These are phyloP conservation scores for Capromys pilorides DNA, from an alignment of 2,797 vertebrate species.

Conservation along the genomic window DNA sequence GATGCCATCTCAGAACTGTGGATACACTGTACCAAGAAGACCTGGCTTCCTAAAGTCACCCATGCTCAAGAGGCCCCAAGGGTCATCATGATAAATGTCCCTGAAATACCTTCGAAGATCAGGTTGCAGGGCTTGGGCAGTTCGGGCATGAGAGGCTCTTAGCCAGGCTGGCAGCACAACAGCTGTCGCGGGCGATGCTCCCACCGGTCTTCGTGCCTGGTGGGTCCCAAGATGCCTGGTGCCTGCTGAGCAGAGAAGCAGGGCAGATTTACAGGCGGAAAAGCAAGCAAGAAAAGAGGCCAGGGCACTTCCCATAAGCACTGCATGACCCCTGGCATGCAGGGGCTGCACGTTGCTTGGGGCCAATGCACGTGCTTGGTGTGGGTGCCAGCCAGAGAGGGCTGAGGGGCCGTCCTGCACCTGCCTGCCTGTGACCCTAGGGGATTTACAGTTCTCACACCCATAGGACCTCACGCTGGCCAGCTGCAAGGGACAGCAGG, in stretches of 20 bases:
- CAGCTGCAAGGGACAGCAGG: slow-evolving; percentile 29
- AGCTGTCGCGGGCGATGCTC: not conserved
- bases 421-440: not conserved
- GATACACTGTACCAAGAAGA: not conserved
- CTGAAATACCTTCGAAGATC: not conserved
- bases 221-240: not conserved
- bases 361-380: not conserved
- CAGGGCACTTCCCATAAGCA: not conserved
- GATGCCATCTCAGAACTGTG: not conserved
- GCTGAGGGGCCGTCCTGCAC: not conserved
- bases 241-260: not conserved
- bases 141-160: not conserved
- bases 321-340: not conserved
- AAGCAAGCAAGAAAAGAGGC: not conserved
- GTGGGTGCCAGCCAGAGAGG: not conserved
- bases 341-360: not conserved
- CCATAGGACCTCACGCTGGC: fast-evolving
- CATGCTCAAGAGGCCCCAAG: not conserved
- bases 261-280: slow-evolving; percentile 28
- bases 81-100: not conserved
- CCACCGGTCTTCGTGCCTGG: not conserved
- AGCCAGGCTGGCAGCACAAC: not conserved
- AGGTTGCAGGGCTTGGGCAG: not conserved
- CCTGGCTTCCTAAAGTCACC: not conserved
- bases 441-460: slow-evolving; percentile 4